These are phyloP conservation scores for Enteromius thamalakanensis DNA, from an alignment of 2,797 vertebrate genomes.

Conservation along the genomic window DNA sequence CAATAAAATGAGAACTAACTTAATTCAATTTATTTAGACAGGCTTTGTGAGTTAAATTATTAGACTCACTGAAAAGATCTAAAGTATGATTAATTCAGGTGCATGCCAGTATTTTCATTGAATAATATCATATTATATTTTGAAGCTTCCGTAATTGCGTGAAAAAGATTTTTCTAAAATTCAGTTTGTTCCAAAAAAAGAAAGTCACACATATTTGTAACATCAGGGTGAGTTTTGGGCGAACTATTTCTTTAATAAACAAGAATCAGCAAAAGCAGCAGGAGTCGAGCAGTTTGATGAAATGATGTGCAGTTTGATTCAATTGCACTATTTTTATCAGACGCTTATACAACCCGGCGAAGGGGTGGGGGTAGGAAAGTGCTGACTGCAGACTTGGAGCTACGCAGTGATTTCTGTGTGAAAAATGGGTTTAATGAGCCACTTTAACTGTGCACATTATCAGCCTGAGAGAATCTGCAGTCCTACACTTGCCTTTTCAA, in stretches of 20 bases:
- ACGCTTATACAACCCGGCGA: constrained; percentile 62
- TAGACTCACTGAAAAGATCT: not conserved
- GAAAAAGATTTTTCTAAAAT: not conserved
- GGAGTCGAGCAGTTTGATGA: constrained; percentile 39
- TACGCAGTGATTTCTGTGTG: constrained; percentile 58
- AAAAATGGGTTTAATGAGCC: constrained; percentile 70
- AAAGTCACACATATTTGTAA: not conserved
- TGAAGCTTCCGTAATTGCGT: not conserved
- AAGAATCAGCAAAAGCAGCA: not conserved
- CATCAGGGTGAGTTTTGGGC: not conserved
- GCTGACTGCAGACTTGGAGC: constrained; percentile 64
- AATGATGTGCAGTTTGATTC: constrained; percentile 44
- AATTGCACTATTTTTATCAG: constrained; percentile 51
- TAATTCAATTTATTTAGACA: not conserved
- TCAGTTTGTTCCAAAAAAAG: not conserved
- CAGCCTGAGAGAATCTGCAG: constrained; percentile 59
- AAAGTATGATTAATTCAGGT: not conserved
- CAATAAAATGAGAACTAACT: not conserved
- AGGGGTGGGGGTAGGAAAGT: constrained; percentile 57
- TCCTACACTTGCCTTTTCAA: constrained; percentile 16
- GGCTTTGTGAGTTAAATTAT: not conserved
- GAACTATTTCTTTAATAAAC: constrained; percentile 24
- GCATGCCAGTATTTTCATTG: not conserved
- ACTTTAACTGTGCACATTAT: constrained; percentile 67
- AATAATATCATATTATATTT: not conserved